Percentiles rank a stretch among this genome's conserved stretches.
These are phyloP conservation scores for Myotis brandtii DNA, from an alignment of 2,113 vertebrate genomes.

Conservation along the genomic window DNA sequence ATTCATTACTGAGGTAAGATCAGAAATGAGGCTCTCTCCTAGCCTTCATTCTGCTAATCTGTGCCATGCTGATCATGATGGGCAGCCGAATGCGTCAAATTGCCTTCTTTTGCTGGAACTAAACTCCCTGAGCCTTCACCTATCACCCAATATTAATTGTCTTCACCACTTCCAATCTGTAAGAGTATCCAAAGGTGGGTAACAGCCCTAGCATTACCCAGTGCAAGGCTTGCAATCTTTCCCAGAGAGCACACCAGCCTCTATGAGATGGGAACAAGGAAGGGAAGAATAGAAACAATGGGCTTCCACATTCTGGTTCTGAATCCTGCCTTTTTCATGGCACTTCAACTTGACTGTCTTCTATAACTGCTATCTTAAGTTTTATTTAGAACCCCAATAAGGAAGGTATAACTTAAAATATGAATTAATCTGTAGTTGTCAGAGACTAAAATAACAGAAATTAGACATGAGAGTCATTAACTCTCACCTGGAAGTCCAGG, in stretches of 20 bases:
- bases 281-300: not conserved
- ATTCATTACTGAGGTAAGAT: not conserved
- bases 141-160: not conserved
- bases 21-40: not conserved
- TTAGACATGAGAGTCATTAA: not conserved
- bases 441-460: not conserved
- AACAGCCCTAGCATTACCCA: not conserved
- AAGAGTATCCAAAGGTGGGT: not conserved
- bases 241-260: not conserved
- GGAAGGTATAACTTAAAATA: not conserved
- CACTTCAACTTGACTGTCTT: not conserved
- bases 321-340: not conserved
- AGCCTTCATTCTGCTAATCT: not conserved
- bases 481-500: not conserved
- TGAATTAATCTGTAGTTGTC: not conserved
- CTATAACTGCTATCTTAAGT: not conserved
- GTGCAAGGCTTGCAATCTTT: not conserved
- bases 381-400: constrained; percentile 5
- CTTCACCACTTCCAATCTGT: not conserved
- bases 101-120: not conserved
- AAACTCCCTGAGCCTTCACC: not conserved
- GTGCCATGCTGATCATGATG: rapidly evolving
- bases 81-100: no score
- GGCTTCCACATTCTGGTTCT: not conserved
- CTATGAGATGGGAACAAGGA: rapidly evolving